Base-by-base conservation (phyloP, 2,888 invertebrate genomes). In the Cecidostiba fungosa region DNA sequence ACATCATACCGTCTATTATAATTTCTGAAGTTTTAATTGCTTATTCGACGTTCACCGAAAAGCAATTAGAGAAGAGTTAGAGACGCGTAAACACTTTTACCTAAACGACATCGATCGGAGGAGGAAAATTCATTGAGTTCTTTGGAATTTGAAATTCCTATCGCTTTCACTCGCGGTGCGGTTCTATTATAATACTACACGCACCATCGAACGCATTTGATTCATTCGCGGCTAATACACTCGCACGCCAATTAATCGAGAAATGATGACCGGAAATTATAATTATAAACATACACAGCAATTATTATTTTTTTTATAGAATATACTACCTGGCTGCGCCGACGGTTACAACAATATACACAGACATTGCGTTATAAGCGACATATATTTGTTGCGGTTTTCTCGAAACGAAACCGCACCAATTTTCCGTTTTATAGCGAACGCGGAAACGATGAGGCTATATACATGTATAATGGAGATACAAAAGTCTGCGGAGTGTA, bases 61-160 rank as follows among this genome's bases (percentile, higher is more conserved):
- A 74, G 43, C 43, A 47, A 16, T 74, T 74, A 50, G 16, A 50
- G 43, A 74, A 43, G 23, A 6, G 16, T 72, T 43, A 1, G 54
- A 59, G 1, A 8, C 50, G 47, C 10, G 14, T 10, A 23, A 26
- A 43, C 8, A 23, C 73, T 73, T 73, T 43, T 73, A 73, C 43
- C 39, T 5, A 14, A 32, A 19, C 19, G 50, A 36, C 36, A 36
- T 36, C 47, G 47, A 12, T 47, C 6, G 12, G 10, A 50, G 47
- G 3, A 26, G 74, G 26, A 59, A 29, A 76, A 76, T 36, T 39
- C 62, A 62, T 6, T 23, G 6, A 62, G 39, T 26, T 39, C 62
- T 39, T 66, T 62, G 62, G 77, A 77, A 77, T 77, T 77, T 50
- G 26, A 54, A 76, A n/a, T 47, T 62, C 19, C 43, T 39, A 66